Base-by-base conservation (phyloP, 2,113 vertebrate genomes). In the Tiliqua scincoides region DNA sequence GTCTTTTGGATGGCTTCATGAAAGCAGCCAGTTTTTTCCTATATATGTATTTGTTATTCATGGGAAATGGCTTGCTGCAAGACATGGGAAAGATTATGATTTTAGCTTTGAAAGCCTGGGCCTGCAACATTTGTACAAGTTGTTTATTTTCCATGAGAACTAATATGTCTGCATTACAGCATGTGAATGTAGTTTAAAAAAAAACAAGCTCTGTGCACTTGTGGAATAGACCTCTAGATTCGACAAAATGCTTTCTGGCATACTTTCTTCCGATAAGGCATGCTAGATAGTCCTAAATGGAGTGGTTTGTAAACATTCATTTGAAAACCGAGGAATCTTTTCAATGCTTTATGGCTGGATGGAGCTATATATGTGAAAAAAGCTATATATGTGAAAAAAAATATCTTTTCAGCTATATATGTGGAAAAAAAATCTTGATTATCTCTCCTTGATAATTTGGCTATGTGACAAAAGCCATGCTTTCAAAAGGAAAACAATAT, bases 91-190 rank as follows among this genome's bases (percentile, higher is more conserved):
- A 52, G 57, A 72, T 54, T n/a, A 35, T 40, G 52, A 76, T 82
- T 82, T 68, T 70, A 87, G 63, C n/a, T 87, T 61, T 77, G 27
- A 82, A 76, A 57, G 32, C 30, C 59, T 21, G 68, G 18, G n/a
- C 59, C 17, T 80, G 17, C 25, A 79, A 25, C 57, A 17, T 79
- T 27, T 67, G 43, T 72, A 54, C 32, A 43, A 23, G 21, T 65
- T 63, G 81, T 79, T 88, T 79, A 63, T 84, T 88, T 88, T 73
- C 76, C 68, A 7, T 79, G 65, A 59, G 40, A 84, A 80, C 61
- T 27, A 37, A 59, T 72, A 12, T 79, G 43, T 79, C 57, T 43
- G 62, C 52, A 76, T 68, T 68, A 70, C 12, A 70, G n/a, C 32
- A 32, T 79, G 52, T n/a, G 73, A 65, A 83, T 83, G 70, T 83